Percentiles rank a stretch among this genome's conserved stretches.
Evolutionary conservation across 2,113 vertebrate genomes (phyloP).

Genomic region (Noctilio leporinus): DNA sequence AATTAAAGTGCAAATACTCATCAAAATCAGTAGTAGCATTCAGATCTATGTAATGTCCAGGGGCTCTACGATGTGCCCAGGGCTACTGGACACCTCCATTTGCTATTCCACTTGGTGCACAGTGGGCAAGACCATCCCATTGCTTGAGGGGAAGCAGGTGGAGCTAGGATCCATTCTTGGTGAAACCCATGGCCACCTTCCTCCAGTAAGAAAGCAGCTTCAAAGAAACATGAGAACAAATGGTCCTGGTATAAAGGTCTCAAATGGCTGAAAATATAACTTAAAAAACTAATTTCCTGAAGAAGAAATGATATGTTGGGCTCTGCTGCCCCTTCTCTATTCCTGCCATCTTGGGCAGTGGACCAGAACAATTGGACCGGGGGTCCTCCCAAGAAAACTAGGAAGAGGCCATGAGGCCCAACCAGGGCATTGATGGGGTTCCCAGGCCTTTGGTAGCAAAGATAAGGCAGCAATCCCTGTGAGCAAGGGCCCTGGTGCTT

Average conservation of each 20-base stretch:
- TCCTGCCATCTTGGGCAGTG: not conserved
- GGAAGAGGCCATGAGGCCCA: not conserved
- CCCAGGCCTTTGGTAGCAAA: not conserved
- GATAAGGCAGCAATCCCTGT: not conserved
- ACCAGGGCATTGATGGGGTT: not conserved
- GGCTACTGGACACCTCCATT: not conserved
- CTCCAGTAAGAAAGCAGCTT: not conserved
- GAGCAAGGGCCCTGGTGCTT: not conserved
- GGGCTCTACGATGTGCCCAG: not conserved
- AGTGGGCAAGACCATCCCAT: not conserved
- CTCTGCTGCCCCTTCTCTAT: not conserved
- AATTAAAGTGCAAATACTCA: not conserved
- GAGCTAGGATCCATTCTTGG: not conserved
- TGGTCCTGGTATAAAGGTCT: not conserved
- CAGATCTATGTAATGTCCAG: not conserved
- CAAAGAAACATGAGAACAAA: not conserved
- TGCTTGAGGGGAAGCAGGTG: not conserved
- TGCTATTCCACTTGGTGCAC: not conserved
- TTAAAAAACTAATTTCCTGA: not conserved
- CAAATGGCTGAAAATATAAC: not conserved
- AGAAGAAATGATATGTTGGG: not conserved
- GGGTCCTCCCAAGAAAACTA: not conserved
- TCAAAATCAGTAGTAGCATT: not conserved
- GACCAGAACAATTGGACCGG: not conserved
- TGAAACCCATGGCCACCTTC: not conserved